phyloP scores from a whole-genome alignment of 2,113 vertebrate species.

The Rhipidura dahli region DNA sequence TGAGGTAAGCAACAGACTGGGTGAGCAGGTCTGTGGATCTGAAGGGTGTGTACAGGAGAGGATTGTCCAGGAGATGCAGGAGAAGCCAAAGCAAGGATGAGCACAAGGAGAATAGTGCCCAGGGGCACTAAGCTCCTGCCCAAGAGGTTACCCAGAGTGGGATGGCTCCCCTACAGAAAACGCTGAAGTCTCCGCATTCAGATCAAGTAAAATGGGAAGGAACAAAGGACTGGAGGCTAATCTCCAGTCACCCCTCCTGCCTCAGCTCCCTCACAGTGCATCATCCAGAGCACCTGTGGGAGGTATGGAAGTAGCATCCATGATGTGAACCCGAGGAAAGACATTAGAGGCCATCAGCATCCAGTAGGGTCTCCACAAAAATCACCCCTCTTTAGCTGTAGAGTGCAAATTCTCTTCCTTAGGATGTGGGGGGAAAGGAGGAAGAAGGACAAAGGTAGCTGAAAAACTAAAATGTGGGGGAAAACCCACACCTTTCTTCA shows the following conservation, averaged over 20 bases:
- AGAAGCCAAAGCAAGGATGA: neutral
- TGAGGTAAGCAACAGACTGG: constrained; percentile 21
- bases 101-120: neutral
- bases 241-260: neutral
- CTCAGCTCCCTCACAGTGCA: neutral
- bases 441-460: neutral
- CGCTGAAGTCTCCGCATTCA: fast-evolving
- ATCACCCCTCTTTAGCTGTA: neutral
- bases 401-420: neutral
- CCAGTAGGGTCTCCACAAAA: fast-evolving
- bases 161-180: neutral
- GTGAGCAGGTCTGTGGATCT: neutral
- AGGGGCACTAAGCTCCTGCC: neutral
- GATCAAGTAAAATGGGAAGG: neutral
- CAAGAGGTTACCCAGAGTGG: neutral
- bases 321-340: neutral
- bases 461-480: neutral
- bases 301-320: neutral
- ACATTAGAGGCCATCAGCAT: neutral
- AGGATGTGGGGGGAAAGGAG: neutral
- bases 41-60: neutral
- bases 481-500: neutral
- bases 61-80: neutral
- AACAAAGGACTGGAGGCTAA: neutral
- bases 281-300: neutral